Percentiles rank a stretch among this genome's conserved stretches.
phyloP scores from a whole-genome alignment of 2,113 vertebrate species.

The Conger conger region DNA sequence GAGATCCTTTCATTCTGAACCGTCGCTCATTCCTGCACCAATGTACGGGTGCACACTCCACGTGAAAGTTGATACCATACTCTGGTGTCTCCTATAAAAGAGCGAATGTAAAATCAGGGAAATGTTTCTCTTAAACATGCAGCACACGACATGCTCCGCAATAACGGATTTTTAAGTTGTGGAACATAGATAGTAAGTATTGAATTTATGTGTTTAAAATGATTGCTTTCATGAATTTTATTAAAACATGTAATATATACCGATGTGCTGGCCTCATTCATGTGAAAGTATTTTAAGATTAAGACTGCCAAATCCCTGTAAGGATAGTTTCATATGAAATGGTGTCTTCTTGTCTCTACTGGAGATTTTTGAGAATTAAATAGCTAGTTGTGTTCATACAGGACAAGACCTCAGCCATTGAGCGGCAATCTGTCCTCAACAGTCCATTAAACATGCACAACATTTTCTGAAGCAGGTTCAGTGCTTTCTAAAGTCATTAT shows the following conservation, averaged over 20 bases:
- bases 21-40: background rate
- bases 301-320: background rate
- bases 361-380: background rate
- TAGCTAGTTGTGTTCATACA: background rate
- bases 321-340: too few relatives aligned
- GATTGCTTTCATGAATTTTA: background rate
- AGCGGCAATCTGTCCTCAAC: background rate
- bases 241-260: background rate
- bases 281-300: background rate
- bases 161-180: background rate
- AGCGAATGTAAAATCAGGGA: background rate
- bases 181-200: slow-evolving; percentile 3
- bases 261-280: background rate
- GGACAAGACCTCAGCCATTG: background rate
- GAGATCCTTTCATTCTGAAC: background rate
- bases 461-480: background rate
- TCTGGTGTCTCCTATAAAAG: background rate
- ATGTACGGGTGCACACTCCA: background rate
- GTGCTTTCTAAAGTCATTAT: background rate
- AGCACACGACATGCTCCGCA: background rate
- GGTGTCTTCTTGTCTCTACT: background rate
- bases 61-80: background rate
- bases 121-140: background rate
- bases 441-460: background rate
- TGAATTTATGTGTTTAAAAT: background rate